phyloP scores from a whole-genome alignment of 2,113 vertebrate species.

The Marmota flaviventris region DNA sequence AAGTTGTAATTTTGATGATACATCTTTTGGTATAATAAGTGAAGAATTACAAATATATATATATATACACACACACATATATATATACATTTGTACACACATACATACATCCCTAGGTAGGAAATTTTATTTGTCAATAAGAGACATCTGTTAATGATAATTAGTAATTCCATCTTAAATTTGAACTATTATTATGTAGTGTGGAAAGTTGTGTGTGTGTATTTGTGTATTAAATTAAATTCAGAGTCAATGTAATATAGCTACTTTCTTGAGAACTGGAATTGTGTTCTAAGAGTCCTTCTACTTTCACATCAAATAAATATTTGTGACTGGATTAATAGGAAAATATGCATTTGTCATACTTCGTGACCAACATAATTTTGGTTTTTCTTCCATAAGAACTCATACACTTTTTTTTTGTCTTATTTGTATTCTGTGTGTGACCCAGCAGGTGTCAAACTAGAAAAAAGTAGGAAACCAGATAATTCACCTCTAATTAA shows the following conservation, averaged over 20 bases:
- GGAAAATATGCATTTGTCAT: not conserved
- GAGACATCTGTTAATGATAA: not conserved
- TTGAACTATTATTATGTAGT: not conserved
- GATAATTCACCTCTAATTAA: constrained; percentile 58
- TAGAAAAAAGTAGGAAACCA: constrained; percentile 48
- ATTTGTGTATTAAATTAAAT: not conserved
- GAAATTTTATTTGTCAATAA: not conserved
- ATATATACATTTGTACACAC: not conserved
- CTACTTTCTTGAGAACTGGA: not conserved
- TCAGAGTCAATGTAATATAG: not conserved
- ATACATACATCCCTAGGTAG: not conserved
- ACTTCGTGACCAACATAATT: not conserved
- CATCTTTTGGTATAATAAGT: constrained; percentile 27
- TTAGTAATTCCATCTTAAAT: not conserved
- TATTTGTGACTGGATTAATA: constrained; percentile 3
- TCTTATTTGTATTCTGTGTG: constrained; percentile 36
- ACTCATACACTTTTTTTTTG: not conserved
- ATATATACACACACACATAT: accelerated
- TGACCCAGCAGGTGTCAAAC: constrained; percentile 20
- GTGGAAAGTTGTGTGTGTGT: not conserved
- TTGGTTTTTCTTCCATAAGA: constrained; percentile 11
- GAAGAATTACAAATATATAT: not conserved
- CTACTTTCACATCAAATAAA: not conserved
- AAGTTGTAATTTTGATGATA: not conserved
- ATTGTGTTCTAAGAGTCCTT: not conserved